A percentile compares a stretch with the other conserved stretches of the same genome.
phyloP scores from a whole-genome alignment of 2,113 vertebrate species.

The Mus spicilegus region DNA sequence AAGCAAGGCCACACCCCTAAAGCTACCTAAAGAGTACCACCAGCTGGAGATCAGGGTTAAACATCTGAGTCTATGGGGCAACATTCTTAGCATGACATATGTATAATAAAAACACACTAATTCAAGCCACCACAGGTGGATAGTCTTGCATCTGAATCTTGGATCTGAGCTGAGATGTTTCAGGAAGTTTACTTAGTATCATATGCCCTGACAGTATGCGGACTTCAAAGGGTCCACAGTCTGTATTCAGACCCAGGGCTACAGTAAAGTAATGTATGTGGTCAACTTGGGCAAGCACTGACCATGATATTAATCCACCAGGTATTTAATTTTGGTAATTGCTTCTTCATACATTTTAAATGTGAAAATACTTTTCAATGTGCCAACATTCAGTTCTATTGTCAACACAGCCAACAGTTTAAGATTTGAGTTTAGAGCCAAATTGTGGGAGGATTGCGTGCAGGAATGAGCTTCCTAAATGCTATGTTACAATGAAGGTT shows the following conservation, averaged over 20 bases:
- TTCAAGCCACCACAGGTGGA: background rate
- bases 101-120: background rate
- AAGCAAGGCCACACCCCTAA: background rate
- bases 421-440: background rate
- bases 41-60: background rate
- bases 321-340: background rate
- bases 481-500: background rate
- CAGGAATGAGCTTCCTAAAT: slow-evolving; percentile 16
- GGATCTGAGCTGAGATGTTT: background rate
- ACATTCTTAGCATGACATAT: background rate
- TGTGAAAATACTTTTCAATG: background rate
- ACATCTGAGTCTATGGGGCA: no score
- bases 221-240: no score
- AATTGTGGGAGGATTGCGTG: background rate
- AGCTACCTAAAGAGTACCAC: background rate
- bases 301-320: background rate
- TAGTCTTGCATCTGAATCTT: background rate
- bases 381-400: background rate
- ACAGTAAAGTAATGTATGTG: no score
- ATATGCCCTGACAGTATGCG: no score
- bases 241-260: background rate
- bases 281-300: background rate
- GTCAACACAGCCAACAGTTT: background rate
- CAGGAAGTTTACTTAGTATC: background rate
- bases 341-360: background rate